phyloP scores from a whole-genome alignment of 2,888 invertebrate genomes.

The Cheilosia variabilis region DNA sequence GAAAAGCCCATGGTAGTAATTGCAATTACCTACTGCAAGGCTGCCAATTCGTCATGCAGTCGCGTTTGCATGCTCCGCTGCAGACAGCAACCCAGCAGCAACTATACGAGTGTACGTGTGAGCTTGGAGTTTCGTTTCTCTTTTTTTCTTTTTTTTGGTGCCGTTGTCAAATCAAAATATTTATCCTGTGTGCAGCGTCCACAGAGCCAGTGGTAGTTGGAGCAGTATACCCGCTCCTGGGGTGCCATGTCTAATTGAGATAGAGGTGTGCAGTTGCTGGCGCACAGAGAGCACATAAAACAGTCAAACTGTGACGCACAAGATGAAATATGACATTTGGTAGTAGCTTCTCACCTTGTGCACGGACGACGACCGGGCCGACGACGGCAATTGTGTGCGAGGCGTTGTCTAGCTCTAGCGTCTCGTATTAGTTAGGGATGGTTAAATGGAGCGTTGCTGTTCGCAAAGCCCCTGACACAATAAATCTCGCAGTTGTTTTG shows the following conservation, averaged over 20 bases:
- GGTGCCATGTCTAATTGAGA: conserved; percentile 72
- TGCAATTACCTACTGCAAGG: conserved; percentile 75
- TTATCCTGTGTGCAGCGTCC: conserved; percentile 56
- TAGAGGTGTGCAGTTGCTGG: conserved; percentile 56
- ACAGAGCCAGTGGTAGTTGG: conserved; percentile 8
- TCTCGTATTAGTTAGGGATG: conserved; percentile 62
- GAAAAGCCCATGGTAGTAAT: conserved; percentile 72
- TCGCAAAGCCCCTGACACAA: conserved; percentile 38
- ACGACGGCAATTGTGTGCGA: conserved; percentile 22
- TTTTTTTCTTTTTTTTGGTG: conserved; percentile 20
- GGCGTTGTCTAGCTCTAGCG: conserved; percentile 63
- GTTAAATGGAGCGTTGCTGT: conserved; percentile 65
- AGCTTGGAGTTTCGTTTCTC: conserved; percentile 7
- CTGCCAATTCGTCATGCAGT: conserved; percentile 67
- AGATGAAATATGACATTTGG: conserved; percentile 65
- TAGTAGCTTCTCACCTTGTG: conserved; percentile 43
- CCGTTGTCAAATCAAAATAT: conserved; percentile 73
- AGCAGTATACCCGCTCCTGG: conserved; percentile 28
- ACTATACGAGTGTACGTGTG: neutral
- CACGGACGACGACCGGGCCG: conserved; percentile 27
- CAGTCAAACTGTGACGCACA: conserved; percentile 75
- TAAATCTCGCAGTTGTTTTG: conserved; percentile 59
- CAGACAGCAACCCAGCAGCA: conserved; percentile 7
- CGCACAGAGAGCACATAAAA: conserved; percentile 71
- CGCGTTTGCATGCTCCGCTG: conserved; percentile 46